Conservation (phyloP, 1,140 invertebrate genomes). For the Zaprionus inermis region DNA sequence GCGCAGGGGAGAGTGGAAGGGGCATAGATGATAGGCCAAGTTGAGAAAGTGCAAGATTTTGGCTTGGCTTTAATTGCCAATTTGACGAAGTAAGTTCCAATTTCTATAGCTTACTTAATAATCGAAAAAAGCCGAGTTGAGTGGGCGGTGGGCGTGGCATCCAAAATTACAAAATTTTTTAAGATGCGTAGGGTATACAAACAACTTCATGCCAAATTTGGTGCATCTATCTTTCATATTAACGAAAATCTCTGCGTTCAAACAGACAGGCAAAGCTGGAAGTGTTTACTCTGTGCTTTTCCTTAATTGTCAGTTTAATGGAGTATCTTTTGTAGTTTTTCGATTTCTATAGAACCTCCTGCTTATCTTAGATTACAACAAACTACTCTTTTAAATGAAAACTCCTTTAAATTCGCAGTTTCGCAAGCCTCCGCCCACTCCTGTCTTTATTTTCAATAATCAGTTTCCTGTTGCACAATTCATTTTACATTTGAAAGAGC, state of each 20-base stretch:
- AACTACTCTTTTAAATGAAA: background rate
- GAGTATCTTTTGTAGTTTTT: background rate
- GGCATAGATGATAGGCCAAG: background rate
- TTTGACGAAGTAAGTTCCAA: background rate
- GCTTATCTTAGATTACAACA: background rate
- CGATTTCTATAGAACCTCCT: background rate
- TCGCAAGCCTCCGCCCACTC: background rate
- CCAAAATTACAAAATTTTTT: too few species aligned
- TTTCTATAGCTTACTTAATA: too few species aligned
- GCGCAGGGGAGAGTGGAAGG: too few species aligned
- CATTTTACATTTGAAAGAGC: background rate
- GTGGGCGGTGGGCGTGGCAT: too few species aligned
- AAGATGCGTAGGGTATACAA: too few species aligned
- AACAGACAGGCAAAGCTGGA: too few species aligned
- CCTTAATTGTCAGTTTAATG: background rate
- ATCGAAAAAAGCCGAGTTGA: too few species aligned
- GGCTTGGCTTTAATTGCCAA: conserved; percentile 2
- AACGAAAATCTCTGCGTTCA: too few species aligned
- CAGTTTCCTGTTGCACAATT: background rate
- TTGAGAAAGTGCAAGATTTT: background rate
- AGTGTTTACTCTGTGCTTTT: too few species aligned
- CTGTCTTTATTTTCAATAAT: background rate
- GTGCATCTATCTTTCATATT: too few species aligned
- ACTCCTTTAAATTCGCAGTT: background rate
- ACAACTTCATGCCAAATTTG: too few species aligned